Conservation (phyloP, 1,140 invertebrate genomes). For the Drosophila pseudoobscura region DNA sequence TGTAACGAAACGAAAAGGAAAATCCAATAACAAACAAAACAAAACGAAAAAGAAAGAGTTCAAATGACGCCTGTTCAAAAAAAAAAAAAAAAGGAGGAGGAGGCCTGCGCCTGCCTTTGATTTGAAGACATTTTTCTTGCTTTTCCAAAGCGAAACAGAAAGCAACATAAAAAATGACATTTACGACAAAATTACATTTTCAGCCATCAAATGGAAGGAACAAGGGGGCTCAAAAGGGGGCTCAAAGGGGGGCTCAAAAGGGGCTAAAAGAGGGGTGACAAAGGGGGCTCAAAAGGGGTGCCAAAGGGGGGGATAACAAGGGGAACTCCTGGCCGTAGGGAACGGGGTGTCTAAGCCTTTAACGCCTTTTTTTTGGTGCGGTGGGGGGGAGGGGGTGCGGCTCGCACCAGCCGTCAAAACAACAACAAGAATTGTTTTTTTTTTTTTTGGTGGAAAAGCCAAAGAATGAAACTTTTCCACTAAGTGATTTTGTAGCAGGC, state of each 20-base stretch:
- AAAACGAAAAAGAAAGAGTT: slow-evolving; percentile 64
- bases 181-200: slow-evolving; percentile 73
- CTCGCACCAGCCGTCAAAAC: slow-evolving; percentile 27
- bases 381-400: too few relatives aligned
- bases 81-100: slow-evolving; percentile 6
- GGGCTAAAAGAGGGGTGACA: background rate
- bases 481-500: slow-evolving; percentile 43
- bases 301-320: background rate
- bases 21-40: slow-evolving; percentile 22
- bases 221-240: slow-evolving; percentile 8
- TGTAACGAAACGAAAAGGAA: slow-evolving; percentile 49
- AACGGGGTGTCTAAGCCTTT: slow-evolving; percentile 45
- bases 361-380: slow-evolving; percentile 21
- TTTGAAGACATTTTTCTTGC: slow-evolving; percentile 72
- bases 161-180: slow-evolving; percentile 72
- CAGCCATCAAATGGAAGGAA: slow-evolving; percentile 29
- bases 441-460: slow-evolving; percentile 19
- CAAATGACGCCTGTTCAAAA: slow-evolving; percentile 46
- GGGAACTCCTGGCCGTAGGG: background rate
- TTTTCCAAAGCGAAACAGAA: slow-evolving; percentile 16
- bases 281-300: too few relatives aligned
- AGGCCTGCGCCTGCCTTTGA: slow-evolving; percentile 48
- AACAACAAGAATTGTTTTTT: slow-evolving; percentile 9
- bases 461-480: slow-evolving; percentile 55
- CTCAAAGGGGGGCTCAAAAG: background rate